These are phyloP conservation scores for Petaurus breviceps DNA, from an alignment of 2,113 vertebrate genomes.

Conservation along the genomic window DNA sequence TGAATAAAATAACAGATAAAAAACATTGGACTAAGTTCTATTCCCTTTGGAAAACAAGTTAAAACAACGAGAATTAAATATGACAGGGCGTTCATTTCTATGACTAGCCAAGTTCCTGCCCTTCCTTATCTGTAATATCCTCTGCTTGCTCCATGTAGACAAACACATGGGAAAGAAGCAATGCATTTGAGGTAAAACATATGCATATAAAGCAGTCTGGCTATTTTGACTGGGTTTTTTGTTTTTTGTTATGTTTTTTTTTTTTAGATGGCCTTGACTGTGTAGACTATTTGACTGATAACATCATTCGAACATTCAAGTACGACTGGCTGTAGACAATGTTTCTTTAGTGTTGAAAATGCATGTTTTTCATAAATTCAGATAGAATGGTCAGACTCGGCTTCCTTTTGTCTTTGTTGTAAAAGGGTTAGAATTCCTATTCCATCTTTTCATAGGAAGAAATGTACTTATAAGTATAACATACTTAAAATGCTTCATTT, in stretches of 20 bases:
- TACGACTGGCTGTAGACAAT: neutral
- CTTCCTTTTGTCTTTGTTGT: neutral
- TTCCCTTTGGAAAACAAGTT: neutral
- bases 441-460: neutral
- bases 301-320: conserved; percentile 12
- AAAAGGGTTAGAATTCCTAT: neutral
- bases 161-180: neutral
- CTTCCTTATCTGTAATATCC: conserved; percentile 1
- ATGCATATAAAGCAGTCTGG: conserved; percentile 12
- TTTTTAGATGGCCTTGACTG: neutral
- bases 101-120: neutral
- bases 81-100: neutral
- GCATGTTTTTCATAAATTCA: neutral
- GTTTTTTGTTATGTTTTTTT: neutral
- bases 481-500: conserved; percentile 3
- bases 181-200: conserved; percentile 22
- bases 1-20: neutral
- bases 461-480: neutral
- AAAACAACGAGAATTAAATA: conserved; percentile 16
- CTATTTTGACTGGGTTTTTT: neutral
- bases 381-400: neutral
- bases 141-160: neutral
- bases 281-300: conserved; percentile 38
- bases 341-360: neutral
- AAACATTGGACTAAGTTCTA: neutral